Conservation (phyloP, 2,888 invertebrate species). For the Nomada ruficornis region DNA sequence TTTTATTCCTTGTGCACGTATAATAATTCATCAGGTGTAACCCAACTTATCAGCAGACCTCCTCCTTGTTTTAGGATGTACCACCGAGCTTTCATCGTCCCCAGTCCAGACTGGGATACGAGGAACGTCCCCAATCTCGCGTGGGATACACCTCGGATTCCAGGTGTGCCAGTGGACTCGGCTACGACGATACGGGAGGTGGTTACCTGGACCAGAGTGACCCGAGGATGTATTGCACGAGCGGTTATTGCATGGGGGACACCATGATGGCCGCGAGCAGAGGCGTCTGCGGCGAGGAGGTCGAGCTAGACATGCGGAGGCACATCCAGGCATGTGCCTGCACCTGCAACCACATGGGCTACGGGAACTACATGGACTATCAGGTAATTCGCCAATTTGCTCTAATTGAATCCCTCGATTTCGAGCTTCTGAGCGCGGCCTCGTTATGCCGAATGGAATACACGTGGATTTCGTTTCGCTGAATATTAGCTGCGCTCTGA, state of each 20-base stretch:
- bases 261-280: constrained; percentile 84
- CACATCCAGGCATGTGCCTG: constrained; percentile 96
- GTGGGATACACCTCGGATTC: constrained; percentile 82
- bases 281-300: constrained; percentile 85
- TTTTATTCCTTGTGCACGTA: neutral
- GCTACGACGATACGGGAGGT: constrained; percentile 82
- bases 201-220: constrained; percentile 82
- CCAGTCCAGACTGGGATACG: constrained; percentile 82
- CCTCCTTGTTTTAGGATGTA: constrained; percentile 70
- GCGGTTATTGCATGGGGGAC: constrained; percentile 83
- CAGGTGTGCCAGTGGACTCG: constrained; percentile 82
- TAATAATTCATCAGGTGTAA: constrained; percentile 5
- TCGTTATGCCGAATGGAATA: neutral
- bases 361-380: constrained; percentile 96
- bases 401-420: constrained; percentile 14
- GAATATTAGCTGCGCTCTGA: neutral
- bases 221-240: constrained; percentile 83
- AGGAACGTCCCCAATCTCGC: constrained; percentile 82
- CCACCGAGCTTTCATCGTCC: constrained; percentile 79
- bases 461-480: neutral
- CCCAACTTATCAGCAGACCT: neutral
- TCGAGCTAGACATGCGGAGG: constrained; percentile 93
- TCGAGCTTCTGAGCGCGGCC: no score
- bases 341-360: constrained; percentile 97
- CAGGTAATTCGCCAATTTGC: constrained; percentile 86